Evolutionary conservation across 2,113 vertebrate genomes (phyloP), one percentile per base, ranked within the genome.

Genomic region (Parotia lawesii): DNA sequence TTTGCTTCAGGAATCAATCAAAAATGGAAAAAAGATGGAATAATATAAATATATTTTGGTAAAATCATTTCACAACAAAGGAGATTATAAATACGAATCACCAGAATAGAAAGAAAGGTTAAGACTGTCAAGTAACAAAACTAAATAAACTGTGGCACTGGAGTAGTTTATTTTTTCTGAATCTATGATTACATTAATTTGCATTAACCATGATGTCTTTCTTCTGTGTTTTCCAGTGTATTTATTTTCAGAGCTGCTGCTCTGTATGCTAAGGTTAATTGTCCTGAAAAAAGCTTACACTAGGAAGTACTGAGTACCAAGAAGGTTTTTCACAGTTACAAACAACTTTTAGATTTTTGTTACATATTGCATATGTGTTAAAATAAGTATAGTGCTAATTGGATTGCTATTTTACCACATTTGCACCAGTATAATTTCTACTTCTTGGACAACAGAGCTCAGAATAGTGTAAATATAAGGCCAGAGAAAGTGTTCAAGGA

Each of bases 291-390:
- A 97, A 96, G 77, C 94, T 92, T 76, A 84, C 64, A 77, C 93
- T 82, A 90, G 75, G 91, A 96, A 97, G 94, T 94, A 96, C 79
- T 85, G 90, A 96, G 85, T 77, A 73, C 87, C 88, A 96, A 89
- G 90, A 95, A 96, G 90, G 95, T 71, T 96, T 94, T 96, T 97
- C 97, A 96, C 97, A 96, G 97, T 96, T 97, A 94, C 93, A 96
- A 94, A 87, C 86, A 93, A 96, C 94, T 97, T 94, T 85, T 95
- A 97, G 92, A 96, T 96, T 97, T 97, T 94, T 96, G 65, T 96
- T 97, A 96, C 95, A 96, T 96, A 92, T 80, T 97, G 94, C 96
- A 97, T 96, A 96, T 96, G 85, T 96, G 89, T 96, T 97, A 97
- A 94, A 97, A 82, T 93, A 89, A 96, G 45, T 80, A 67, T 73